These are phyloP conservation scores for Arizona elegans DNA, from an alignment of 2,113 vertebrate species.

Conservation along the genomic window DNA sequence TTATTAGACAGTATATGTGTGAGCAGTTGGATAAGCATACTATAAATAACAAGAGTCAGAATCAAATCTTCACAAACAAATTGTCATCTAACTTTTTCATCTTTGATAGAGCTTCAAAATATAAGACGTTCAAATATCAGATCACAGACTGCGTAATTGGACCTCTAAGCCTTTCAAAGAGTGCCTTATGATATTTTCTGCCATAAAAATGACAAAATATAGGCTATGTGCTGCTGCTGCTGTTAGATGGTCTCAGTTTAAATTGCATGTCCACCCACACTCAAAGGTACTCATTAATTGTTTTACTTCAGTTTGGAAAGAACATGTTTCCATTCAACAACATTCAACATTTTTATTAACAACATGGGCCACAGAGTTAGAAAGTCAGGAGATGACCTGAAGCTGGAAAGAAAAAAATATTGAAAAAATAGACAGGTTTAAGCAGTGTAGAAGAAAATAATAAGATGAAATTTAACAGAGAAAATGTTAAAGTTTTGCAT, in stretches of 20 bases:
- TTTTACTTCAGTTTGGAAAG: neutral
- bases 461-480: neutral
- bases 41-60: neutral
- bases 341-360: neutral
- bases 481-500: neutral
- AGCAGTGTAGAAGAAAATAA: neutral
- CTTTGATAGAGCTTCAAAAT: neutral
- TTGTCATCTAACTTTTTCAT: neutral
- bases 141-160: neutral
- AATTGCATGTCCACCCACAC: neutral
- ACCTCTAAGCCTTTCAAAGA: neutral
- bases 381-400: neutral
- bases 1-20: neutral
- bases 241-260: neutral
- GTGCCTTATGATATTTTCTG: neutral
- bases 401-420: neutral
- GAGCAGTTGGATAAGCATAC: neutral
- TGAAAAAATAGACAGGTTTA: neutral
- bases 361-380: neutral
- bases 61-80: neutral
- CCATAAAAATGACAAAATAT: neutral
- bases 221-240: neutral
- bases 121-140: neutral
- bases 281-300: neutral
- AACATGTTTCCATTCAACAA: neutral